phyloP scores from a whole-genome alignment of 2,113 vertebrate species.

The Pituophis catenifer region DNA sequence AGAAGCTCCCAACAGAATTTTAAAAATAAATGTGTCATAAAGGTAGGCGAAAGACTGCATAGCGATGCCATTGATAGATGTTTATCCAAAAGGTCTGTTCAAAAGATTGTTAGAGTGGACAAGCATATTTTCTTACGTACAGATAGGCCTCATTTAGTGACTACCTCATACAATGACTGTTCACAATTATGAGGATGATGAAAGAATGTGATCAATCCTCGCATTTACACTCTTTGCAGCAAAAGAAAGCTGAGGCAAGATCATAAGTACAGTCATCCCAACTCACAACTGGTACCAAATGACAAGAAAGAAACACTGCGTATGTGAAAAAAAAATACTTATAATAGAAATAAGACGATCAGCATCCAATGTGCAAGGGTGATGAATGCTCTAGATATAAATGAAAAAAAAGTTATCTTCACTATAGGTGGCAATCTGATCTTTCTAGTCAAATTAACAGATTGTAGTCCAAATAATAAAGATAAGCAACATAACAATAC shows the following conservation, averaged over 20 bases:
- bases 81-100: not conserved
- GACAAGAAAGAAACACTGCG: not conserved
- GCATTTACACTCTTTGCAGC: not conserved
- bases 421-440: not conserved
- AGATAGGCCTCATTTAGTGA: not conserved
- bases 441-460: not conserved
- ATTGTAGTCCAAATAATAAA: not conserved
- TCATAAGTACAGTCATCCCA: not conserved
- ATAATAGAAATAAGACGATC: not conserved
- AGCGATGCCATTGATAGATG: not conserved
- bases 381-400: not conserved
- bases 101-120: not conserved
- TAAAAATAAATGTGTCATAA: not conserved
- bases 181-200: not conserved
- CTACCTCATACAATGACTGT: not conserved
- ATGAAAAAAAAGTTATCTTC: not conserved
- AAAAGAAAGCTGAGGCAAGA: not conserved
- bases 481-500: not conserved
- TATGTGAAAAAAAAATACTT: not conserved
- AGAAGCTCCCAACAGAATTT: not conserved
- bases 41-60: not conserved
- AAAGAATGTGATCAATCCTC: not conserved
- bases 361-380: not conserved
- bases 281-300: not conserved
- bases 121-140: not conserved